Conservation (phyloP, 2,113 vertebrate species). For the Chionomys nivalis region DNA sequence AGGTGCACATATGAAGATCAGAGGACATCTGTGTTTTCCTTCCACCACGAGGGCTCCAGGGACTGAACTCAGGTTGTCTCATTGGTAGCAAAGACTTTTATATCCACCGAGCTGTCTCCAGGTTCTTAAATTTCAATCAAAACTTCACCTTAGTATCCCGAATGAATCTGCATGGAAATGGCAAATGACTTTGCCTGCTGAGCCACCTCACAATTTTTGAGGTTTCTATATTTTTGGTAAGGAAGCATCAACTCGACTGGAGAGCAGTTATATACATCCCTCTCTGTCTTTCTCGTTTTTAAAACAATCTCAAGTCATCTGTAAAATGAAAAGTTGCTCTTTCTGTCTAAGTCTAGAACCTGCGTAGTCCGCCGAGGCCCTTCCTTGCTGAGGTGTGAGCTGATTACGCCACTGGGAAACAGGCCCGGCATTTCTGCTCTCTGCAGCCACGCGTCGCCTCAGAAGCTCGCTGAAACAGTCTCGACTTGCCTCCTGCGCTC, state of each 20-base stretch:
- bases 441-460: constrained; percentile 30
- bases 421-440: constrained; percentile 39
- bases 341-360: constrained; percentile 1
- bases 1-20: not conserved
- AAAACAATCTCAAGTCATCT: constrained; percentile 4
- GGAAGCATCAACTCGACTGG: constrained; percentile 7
- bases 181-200: not conserved
- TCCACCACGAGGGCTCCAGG: not conserved
- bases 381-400: not conserved
- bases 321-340: not conserved
- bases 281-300: constrained; percentile 27
- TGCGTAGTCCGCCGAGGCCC: not conserved
- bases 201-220: not conserved
- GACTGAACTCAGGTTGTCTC: not conserved
- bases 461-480: constrained; percentile 38
- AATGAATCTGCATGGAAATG: not conserved
- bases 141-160: not conserved
- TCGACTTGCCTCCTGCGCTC: constrained; percentile 59
- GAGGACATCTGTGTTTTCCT: not conserved
- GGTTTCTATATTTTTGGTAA: not conserved
- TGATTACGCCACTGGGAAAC: not conserved
- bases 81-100: no score
- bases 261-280: not conserved
- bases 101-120: not conserved
- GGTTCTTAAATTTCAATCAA: not conserved